A percentile compares a stretch with the other conserved stretches of the same genome.
Evolutionary conservation across 2,888 invertebrate species (phyloP).

Genomic region (Subacronicta megacephala): DNA sequence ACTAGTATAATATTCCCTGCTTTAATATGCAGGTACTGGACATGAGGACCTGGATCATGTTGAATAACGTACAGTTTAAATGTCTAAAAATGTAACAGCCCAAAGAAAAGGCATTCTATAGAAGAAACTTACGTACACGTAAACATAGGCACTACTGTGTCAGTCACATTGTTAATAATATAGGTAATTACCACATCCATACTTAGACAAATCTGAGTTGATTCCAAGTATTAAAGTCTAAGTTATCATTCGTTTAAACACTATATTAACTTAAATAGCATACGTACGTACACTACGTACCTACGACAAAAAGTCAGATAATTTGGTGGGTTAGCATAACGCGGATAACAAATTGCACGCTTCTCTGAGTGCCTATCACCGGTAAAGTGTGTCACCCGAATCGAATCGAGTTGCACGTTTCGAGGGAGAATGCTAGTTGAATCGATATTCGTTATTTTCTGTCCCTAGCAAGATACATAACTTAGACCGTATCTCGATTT

Average conservation of each 20-base stretch:
- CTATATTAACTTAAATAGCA: conserved; percentile 23
- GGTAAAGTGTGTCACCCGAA: conserved; percentile 70
- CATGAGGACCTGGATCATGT: too few relatives aligned
- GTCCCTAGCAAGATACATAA: conserved; percentile 33
- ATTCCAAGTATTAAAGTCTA: conserved; percentile 17
- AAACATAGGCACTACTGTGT: too few relatives aligned
- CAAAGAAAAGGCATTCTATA: too few relatives aligned
- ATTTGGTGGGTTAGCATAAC: conserved; percentile 37
- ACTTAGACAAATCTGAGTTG: conserved; percentile 9
- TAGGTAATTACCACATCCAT: too few relatives aligned
- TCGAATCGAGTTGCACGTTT: conserved; percentile 61
- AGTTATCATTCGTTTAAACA: conserved; percentile 31
- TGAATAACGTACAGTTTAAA: too few relatives aligned
- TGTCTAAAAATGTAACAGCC: too few relatives aligned
- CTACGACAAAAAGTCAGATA: conserved; percentile 32
- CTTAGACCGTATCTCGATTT: conserved; percentile 32
- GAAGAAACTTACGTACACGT: too few relatives aligned
- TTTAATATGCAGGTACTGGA: too few relatives aligned
- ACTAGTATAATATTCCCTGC: too few relatives aligned
- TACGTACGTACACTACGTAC: conserved; percentile 21
- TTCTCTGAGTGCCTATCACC: conserved; percentile 51
- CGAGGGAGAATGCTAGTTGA: conserved; percentile 63
- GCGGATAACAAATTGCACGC: conserved; percentile 42
- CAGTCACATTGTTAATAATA: too few relatives aligned
- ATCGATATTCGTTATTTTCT: conserved; percentile 70